Base-by-base conservation (phyloP, 2,888 invertebrate species). In the Apodemia duryi region DNA sequence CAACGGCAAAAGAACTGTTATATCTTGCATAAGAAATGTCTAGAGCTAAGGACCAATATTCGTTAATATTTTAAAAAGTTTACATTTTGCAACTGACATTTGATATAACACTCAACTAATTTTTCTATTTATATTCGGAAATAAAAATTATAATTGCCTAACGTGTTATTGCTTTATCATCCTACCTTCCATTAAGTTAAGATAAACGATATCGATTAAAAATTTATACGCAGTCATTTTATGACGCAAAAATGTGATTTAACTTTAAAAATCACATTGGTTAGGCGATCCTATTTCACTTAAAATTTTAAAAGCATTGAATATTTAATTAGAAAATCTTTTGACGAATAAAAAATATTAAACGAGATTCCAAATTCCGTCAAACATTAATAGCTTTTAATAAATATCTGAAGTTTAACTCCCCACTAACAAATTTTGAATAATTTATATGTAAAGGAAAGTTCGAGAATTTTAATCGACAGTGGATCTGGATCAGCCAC, bases 341-440 rank as follows among this genome's bases (percentile, higher is more conserved):
- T 46, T 13, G 5, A 3, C 13, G 46, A 46, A 13, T 46, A 13
- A 46, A 46, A 46, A 46, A 46, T 46, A 46, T 46, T 46, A 4
- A 46, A 46, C 46, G 13, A 46, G 46, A 11, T 46, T 46, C 46
- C 46, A 13, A 46, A 46, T 46, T 46, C 13, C 46, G 13, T 46
- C 46, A 46, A 46, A 46, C 46, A 46, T 46, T 46, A 46, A 46
- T 46, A 13, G 46, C 46, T 46, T 46, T 46, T 46, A 46, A 4
- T 46, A 11, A 46, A 13, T 46, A 46, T 46, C 52, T 21, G 7
- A 52, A 52, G 52, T 52, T 52, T 52, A 52, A 52, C 28, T 21
- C 46, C 13, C 52, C 52, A 52, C 52, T 52, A 52, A 52, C 52
- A 52, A 63, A 63, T 65, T 67, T 49, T 65, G 63, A 54, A 66